Evolutionary conservation across 1,140 invertebrate species (phyloP).

Genomic region (Diorhabda carinulata): DNA sequence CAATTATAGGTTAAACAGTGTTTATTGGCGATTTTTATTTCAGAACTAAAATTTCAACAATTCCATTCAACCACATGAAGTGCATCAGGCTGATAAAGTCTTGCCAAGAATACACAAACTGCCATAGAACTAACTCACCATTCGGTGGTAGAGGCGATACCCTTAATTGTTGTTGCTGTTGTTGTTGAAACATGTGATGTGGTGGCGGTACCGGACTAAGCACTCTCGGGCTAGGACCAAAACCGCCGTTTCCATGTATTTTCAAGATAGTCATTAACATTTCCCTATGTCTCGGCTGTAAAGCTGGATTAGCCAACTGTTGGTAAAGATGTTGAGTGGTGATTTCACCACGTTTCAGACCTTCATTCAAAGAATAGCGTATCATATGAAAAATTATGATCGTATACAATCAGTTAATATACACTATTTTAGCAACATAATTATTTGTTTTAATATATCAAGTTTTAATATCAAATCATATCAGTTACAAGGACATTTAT

Average conservation of each 20-base stretch:
- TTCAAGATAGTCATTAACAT: constrained; percentile 67
- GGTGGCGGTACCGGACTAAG: constrained; percentile 50
- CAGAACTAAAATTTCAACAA: too few relatives aligned
- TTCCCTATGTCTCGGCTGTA: constrained; percentile 68
- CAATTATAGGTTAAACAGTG: too few relatives aligned
- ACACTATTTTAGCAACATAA: too few relatives aligned
- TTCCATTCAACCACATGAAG: too few relatives aligned
- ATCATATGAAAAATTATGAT: too few relatives aligned
- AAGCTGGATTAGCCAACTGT: constrained; percentile 65
- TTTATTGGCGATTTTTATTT: too few relatives aligned
- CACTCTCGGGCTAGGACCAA: constrained; percentile 50
- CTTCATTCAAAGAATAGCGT: constrained; percentile 39
- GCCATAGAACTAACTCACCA: constrained; percentile 43
- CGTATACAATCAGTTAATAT: too few relatives aligned
- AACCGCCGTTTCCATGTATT: constrained; percentile 42
- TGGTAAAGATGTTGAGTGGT: constrained; percentile 68
- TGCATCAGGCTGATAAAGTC: too few relatives aligned
- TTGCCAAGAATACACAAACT: too few relatives aligned
- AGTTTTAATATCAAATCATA: too few relatives aligned
- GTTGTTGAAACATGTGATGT: constrained; percentile 49
- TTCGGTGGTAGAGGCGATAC: constrained; percentile 55
- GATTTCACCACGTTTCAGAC: constrained; percentile 68
- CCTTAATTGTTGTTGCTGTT: constrained; percentile 55
- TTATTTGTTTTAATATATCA: too few relatives aligned
- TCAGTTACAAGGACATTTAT: too few relatives aligned